Conservation (phyloP, 2,797 vertebrate species). For the Poeciliopsis paucimaculata region DNA sequence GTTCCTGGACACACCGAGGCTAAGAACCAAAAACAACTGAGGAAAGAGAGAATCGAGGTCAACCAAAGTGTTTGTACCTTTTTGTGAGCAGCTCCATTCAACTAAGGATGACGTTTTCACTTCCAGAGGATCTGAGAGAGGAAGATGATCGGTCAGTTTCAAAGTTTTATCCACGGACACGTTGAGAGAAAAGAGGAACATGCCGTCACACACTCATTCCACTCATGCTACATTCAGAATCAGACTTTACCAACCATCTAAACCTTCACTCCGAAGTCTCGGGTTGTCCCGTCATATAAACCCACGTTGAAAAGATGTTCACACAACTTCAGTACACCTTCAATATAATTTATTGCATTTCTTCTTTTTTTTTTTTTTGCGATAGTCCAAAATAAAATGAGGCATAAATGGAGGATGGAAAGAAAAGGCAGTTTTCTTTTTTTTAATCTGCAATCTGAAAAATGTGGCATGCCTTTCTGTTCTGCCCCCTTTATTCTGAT, state of each 20-base stretch:
- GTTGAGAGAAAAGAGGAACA: constrained; percentile 3
- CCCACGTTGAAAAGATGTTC: neutral
- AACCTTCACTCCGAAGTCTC: neutral
- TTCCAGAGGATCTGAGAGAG: constrained; percentile 67
- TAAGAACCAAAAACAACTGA: neutral
- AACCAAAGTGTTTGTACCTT: constrained; percentile 51
- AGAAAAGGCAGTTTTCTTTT: neutral
- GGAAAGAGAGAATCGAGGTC: neutral
- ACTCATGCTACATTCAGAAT: constrained; percentile 2
- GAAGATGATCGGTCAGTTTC: constrained; percentile 11
- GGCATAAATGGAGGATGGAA: neutral
- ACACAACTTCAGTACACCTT: neutral
- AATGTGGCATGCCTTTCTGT: neutral
- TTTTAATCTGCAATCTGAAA: neutral
- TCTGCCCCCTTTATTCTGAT: neutral
- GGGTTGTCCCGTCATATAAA: neutral
- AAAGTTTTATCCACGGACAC: neutral
- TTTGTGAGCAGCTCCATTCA: constrained; percentile 76
- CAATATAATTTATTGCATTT: neutral
- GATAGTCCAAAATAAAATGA: neutral
- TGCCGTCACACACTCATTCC: constrained; percentile 13
- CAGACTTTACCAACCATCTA: neutral
- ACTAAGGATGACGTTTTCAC: constrained; percentile 60
- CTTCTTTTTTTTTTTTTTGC: neutral
- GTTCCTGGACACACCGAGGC: neutral